phyloP scores from a whole-genome alignment of 2,797 vertebrate species.

The Rhadinocentrus ornatus region DNA sequence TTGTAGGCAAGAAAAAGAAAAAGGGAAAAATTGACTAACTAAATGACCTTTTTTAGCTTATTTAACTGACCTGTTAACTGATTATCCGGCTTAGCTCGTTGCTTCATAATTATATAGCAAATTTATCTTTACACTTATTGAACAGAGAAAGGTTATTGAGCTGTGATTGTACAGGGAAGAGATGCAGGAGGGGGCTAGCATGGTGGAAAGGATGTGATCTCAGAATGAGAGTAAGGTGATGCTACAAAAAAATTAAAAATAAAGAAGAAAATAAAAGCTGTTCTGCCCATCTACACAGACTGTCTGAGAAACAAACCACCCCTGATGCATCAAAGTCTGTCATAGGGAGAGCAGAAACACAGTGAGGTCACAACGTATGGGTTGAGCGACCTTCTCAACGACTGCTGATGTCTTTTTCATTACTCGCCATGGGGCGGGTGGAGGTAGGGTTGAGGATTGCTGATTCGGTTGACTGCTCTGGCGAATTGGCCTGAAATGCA shows the following conservation, averaged over 20 bases:
- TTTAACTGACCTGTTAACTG: not conserved
- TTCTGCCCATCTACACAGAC: constrained; percentile 58
- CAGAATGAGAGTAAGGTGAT: constrained; percentile 46
- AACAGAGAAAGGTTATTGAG: constrained; percentile 30
- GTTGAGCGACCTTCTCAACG: constrained; percentile 68
- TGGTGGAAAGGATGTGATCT: constrained; percentile 51
- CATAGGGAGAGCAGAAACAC: constrained; percentile 64
- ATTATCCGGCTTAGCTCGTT: not conserved
- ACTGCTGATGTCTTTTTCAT: constrained; percentile 79
- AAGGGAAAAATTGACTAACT: not conserved
- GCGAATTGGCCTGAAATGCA: constrained; percentile 68
- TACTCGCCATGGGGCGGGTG: constrained; percentile 58
- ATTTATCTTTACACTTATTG: not conserved
- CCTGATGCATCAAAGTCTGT: constrained; percentile 79
- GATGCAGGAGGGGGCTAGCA: constrained; percentile 7
- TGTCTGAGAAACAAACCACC: constrained; percentile 66
- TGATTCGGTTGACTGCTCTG: constrained; percentile 55
- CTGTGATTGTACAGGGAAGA: constrained; percentile 25
- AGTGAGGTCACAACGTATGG: constrained; percentile 59
- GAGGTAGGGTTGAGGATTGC: constrained; percentile 22
- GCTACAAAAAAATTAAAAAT: constrained; percentile 28
- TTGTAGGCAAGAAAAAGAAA: too few species aligned
- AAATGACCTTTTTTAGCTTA: not conserved
- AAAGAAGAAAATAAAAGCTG: constrained; percentile 39
- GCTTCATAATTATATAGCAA: constrained; percentile 1